Evolutionary conservation across 2,113 vertebrate species (phyloP).

Genomic region (Herpailurus yagouaroundi): DNA sequence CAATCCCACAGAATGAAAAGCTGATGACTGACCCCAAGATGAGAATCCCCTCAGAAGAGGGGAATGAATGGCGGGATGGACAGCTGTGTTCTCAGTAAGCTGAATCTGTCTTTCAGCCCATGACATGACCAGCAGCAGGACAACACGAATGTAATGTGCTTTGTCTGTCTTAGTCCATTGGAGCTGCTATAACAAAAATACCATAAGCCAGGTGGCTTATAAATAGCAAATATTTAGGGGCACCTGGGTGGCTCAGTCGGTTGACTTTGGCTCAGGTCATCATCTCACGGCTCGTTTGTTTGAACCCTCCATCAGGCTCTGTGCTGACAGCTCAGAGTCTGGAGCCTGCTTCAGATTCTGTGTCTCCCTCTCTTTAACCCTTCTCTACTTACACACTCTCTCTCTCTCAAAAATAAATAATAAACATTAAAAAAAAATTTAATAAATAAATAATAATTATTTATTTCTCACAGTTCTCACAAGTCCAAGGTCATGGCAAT

Average conservation of each 20-base stretch:
- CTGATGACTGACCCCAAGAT: background rate
- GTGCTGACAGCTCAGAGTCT: no score
- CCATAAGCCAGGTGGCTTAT: background rate
- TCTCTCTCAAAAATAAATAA: no score
- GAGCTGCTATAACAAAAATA: background rate
- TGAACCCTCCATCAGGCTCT: no score
- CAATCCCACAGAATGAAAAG: background rate
- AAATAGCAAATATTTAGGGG: background rate
- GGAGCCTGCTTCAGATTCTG: no score
- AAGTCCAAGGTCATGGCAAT: background rate
- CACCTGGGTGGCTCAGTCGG: no score
- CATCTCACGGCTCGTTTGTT: no score
- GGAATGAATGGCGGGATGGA: background rate
- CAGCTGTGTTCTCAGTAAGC: rapidly evolving
- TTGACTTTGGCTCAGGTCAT: no score
- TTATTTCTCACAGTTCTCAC: background rate
- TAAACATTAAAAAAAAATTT: no score
- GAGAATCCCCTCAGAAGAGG: background rate
- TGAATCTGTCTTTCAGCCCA: rapidly evolving
- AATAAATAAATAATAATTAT: no score
- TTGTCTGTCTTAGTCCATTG: background rate
- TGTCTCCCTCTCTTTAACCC: no score
- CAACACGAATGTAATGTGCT: background rate
- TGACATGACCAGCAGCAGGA: background rate
- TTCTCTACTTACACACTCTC: no score